Conservation (phyloP, 2,797 vertebrate genomes). For the Ctenopoma kingsleyae region DNA sequence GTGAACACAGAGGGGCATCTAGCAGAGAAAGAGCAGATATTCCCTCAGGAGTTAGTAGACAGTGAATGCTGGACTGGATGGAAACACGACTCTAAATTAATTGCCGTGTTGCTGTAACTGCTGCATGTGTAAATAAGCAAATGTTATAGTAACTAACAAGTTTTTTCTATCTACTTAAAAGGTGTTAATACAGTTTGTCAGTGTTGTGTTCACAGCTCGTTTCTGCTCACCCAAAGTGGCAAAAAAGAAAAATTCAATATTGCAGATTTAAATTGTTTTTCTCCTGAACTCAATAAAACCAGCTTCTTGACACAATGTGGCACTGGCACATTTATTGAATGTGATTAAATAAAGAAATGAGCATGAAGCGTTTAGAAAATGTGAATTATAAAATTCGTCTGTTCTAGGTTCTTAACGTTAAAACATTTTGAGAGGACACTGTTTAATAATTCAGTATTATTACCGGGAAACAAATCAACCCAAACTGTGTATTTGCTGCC, state of each 20-base stretch:
- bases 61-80: not conserved
- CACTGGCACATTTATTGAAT: not conserved
- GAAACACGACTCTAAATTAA: not conserved
- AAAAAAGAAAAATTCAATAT: not conserved
- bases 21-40: not conserved
- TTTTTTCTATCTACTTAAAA: not conserved
- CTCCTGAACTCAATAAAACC: not conserved
- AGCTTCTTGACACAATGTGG: not conserved
- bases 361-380: not conserved
- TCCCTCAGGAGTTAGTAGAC: not conserved
- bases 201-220: not conserved
- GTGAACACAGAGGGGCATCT: not conserved
- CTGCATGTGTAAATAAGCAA: not conserved
- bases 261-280: conserved; percentile 2
- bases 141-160: not conserved
- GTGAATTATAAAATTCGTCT: not conserved
- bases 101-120: not conserved
- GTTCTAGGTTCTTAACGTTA: no score
- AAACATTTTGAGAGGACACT: no score
- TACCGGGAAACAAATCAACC: not conserved
- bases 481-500: not conserved
- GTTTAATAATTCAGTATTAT: not conserved
- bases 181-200: not conserved
- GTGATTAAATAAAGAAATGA: not conserved
- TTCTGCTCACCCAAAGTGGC: no score